Base-by-base conservation (phyloP, 2,113 vertebrate genomes). In the Passer montanus region DNA sequence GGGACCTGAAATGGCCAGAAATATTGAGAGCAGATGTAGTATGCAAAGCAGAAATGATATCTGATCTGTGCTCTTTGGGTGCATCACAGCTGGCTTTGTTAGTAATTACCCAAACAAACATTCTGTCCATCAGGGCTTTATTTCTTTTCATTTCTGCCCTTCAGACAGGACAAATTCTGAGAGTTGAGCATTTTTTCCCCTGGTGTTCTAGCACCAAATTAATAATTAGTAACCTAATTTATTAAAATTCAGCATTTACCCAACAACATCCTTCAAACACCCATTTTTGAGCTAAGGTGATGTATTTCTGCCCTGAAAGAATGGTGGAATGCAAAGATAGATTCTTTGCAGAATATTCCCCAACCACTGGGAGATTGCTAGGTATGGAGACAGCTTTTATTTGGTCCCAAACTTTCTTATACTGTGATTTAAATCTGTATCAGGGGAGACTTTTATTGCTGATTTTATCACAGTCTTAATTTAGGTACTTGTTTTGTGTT, bases 11-110 rank as follows among this genome's bases (percentile, higher is more conserved):
- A 89, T 86, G 94, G 52, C 94, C 92, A 89, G 60, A 83, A 58
- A 87, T 93, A 97, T 91, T 95, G 85, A 96, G 97, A 97, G 90
- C 95, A 95, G 91, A 95, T 94, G 96, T 64, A 76, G 70, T 41
- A 76, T 72, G 81, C 63, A 82, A 87, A 76, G 73, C 76, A 81
- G 58, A 77, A 35, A 33, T 3, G 3, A 68, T 72, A 73, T 15
- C 50, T 64, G 55, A 90, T 94, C 67, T 23, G 86, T 68, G 84
- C 89, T 94, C 95, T 89, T 89, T 35, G 83, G 94, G 75, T 89
- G 37, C 47, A 64, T 84, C 50, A 46, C 73, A 76, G 81, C 85
- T 80, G 83, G 63, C 60, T 84, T 92, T 94, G 82, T 84, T 67
- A 82, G 87, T 72, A 93, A 94, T 88, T 87, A 92, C 39, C 13